phyloP scores from a whole-genome alignment of 2,888 invertebrate genomes.

The Xestia xanthographa region DNA sequence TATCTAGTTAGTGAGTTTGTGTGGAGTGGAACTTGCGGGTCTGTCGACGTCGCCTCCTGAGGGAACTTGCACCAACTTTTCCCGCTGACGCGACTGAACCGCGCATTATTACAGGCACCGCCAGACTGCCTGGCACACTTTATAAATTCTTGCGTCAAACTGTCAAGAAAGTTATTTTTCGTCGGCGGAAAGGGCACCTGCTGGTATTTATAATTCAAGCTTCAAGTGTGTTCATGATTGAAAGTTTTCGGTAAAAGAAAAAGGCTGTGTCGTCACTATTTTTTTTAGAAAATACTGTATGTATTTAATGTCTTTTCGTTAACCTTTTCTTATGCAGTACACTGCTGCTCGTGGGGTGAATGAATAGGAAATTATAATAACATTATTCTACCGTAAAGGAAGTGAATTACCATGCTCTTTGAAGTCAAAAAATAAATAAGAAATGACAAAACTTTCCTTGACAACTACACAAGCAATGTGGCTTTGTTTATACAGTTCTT shows the following conservation, averaged over 20 bases:
- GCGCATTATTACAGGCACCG: constrained; percentile 68
- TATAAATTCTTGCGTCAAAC: constrained; percentile 72
- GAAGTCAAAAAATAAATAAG: neutral
- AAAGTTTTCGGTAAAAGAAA: constrained; percentile 7
- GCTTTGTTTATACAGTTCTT: constrained; percentile 27
- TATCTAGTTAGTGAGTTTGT: constrained; percentile 78
- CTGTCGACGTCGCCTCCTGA: constrained; percentile 63
- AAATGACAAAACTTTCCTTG: neutral
- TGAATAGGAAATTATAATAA: neutral
- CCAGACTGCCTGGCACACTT: constrained; percentile 65
- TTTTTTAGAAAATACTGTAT: neutral
- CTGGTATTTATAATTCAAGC: constrained; percentile 49
- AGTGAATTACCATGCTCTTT: neutral
- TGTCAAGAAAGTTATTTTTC: constrained; percentile 71
- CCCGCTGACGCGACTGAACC: constrained; percentile 73
- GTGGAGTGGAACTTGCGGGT: constrained; percentile 63
- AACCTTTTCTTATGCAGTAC: neutral
- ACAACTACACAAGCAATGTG: neutral
- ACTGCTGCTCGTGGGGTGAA: neutral
- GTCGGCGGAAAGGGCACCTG: constrained; percentile 8
- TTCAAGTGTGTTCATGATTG: constrained; percentile 20
- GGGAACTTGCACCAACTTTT: constrained; percentile 76
- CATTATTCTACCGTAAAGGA: neutral
- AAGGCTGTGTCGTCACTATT: neutral
- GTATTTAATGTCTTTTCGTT: neutral